Evolutionary conservation across 2,797 vertebrate species (phyloP).

Genomic region (Salmo trutta): DNA sequence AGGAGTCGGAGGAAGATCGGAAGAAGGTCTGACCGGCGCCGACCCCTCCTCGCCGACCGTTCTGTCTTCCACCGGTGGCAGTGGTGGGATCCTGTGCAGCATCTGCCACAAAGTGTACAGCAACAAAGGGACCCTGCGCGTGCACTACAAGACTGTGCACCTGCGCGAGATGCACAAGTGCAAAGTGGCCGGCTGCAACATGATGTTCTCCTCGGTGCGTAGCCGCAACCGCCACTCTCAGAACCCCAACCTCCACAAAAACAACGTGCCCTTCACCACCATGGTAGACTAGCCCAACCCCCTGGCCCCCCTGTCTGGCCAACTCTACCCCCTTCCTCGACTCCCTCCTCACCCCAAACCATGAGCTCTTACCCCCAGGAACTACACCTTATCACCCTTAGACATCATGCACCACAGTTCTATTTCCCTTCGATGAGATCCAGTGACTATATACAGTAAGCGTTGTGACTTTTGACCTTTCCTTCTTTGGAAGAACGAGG

Average conservation of each 20-base stretch:
- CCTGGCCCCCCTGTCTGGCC: constrained; percentile 37
- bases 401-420: constrained; percentile 59
- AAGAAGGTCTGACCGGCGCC: constrained; percentile 47
- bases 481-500: constrained; percentile 70
- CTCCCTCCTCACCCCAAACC: constrained; percentile 46
- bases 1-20: constrained; percentile 47
- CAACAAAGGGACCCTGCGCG: constrained; percentile 97
- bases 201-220: constrained; percentile 98
- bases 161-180: constrained; percentile 99
- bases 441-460: constrained; percentile 56
- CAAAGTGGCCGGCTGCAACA: constrained; percentile 96
- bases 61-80: constrained; percentile 80
- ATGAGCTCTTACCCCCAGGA: constrained; percentile 54
- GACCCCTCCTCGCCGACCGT: constrained; percentile 81
- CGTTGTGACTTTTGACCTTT: constrained; percentile 68
- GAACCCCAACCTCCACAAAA: constrained; percentile 98
- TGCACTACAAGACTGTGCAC: constrained; percentile 98
- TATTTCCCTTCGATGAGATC: constrained; percentile 55
- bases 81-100: constrained; percentile 90
- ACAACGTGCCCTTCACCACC: constrained; percentile 91
- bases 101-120: constrained; percentile 99
- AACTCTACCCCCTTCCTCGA: constrained; percentile 28
- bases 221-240: constrained; percentile 97
- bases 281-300: constrained; percentile 85
- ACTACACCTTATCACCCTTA: constrained; percentile 38